Evolutionary conservation across 1,140 invertebrate genomes (phyloP).

Genomic region (Nilaparvata lugens): DNA sequence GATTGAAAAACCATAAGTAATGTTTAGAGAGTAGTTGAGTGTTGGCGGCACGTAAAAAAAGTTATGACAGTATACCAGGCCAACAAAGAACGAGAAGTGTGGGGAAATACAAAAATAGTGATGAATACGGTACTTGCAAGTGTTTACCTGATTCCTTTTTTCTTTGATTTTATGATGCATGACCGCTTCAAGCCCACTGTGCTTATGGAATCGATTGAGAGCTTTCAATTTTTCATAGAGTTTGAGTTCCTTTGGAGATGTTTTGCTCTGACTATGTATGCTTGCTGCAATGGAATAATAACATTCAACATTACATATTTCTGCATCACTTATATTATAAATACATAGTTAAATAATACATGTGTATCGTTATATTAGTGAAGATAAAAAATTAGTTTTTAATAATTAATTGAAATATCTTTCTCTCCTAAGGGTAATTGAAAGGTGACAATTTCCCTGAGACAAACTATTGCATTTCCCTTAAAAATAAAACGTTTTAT

Average conservation of each 20-base stretch:
- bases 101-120: background rate
- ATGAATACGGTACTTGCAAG: background rate
- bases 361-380: too few relatives aligned
- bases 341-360: conserved; percentile 4
- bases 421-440: too few relatives aligned
- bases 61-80: too few relatives aligned
- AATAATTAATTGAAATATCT: too few relatives aligned
- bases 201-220: conserved; percentile 64
- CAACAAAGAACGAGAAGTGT: too few relatives aligned
- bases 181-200: conserved; percentile 68
- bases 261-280: conserved; percentile 58
- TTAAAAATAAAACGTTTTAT: too few relatives aligned
- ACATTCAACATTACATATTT: conserved; percentile 6
- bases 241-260: conserved; percentile 56
- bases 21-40: too few relatives aligned
- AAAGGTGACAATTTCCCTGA: too few relatives aligned
- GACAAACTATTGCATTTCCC: too few relatives aligned
- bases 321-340: background rate
- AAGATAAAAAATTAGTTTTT: too few relatives aligned
- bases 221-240: conserved; percentile 74
- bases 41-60: too few relatives aligned
- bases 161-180: conserved; percentile 70
- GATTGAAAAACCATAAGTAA: too few relatives aligned
- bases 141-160: conserved; percentile 52
- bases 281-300: conserved; percentile 43